Percentiles rank a stretch among this genome's conserved stretches.
These are phyloP conservation scores for Podarcis cretensis DNA, from an alignment of 2,113 vertebrate genomes.

Conservation along the genomic window DNA sequence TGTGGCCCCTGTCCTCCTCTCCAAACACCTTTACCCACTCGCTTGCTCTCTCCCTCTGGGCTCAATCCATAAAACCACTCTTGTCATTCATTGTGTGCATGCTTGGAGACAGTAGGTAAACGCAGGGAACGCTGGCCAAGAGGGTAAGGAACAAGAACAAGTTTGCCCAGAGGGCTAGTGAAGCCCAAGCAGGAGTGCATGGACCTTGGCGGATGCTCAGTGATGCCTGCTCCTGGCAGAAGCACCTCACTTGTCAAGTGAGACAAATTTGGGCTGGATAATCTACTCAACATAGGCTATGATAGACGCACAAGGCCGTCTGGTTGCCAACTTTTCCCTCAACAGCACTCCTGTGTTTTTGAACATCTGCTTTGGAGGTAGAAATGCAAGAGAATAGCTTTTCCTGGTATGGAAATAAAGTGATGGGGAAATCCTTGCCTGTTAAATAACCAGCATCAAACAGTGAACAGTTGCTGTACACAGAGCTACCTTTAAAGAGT, in stretches of 20 bases:
- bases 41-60: not conserved
- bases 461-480: not conserved
- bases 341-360: not conserved
- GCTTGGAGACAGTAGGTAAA: not conserved
- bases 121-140: not conserved
- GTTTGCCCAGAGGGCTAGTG: not conserved
- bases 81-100: not conserved
- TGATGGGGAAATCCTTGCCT: not conserved
- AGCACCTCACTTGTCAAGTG: not conserved
- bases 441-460: not conserved
- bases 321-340: not conserved
- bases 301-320: not conserved
- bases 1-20: not conserved
- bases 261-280: not conserved
- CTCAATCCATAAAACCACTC: not conserved
- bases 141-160: not conserved
- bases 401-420: not conserved
- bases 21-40: not conserved
- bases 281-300: not conserved
- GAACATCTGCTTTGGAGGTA: not conserved
- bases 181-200: not conserved
- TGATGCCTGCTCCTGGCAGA: not conserved
- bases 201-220: not conserved
- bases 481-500: not conserved
- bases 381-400: not conserved